Percentiles rank a stretch among this genome's conserved stretches.
These are phyloP conservation scores for Drosophila maculinotata DNA, from an alignment of 2,888 invertebrate genomes.

Conservation along the genomic window DNA sequence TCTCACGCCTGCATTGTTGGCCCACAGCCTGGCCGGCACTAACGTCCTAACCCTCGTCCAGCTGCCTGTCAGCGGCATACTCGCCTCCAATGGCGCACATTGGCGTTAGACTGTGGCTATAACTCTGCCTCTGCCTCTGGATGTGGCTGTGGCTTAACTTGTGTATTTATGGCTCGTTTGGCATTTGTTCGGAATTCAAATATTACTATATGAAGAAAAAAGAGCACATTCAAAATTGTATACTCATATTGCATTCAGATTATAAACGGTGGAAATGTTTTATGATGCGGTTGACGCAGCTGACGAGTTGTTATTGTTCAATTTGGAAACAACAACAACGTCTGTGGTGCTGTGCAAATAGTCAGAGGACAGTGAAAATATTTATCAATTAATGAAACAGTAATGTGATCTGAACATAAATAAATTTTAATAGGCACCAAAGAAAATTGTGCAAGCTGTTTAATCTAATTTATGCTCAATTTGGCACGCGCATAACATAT, in stretches of 20 bases:
- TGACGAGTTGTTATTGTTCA: constrained; percentile 54
- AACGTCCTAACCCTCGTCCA: constrained; percentile 21
- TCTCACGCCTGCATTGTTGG: constrained; percentile 71
- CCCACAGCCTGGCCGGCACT: constrained; percentile 28
- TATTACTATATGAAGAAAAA: constrained; percentile 11
- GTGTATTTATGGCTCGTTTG: constrained; percentile 40
- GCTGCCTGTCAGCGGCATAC: constrained; percentile 58
- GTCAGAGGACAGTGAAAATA: constrained; percentile 51
- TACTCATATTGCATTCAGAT: constrained; percentile 3
- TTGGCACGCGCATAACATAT: constrained; percentile 40
- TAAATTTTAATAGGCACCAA: background rate
- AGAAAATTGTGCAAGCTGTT: constrained; percentile 18
- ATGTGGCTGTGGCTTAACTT: constrained; percentile 30
- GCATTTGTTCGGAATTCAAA: constrained; percentile 54
- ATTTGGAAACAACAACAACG: constrained; percentile 29
- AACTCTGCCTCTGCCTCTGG: constrained; percentile 8
- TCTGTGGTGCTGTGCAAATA: constrained; percentile 17
- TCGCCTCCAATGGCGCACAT: constrained; percentile 14
- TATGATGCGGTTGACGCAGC: constrained; percentile 35
- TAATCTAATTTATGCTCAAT: constrained; percentile 45
- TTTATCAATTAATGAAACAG: constrained; percentile 58
- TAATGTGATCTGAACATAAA: constrained; percentile 14
- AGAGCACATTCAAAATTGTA: constrained; percentile 2
- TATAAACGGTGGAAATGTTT: constrained; percentile 6
- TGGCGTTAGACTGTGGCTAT: constrained; percentile 39